Base-by-base conservation (phyloP, 1,140 invertebrate species). In the Caenorhabditis latens region DNA sequence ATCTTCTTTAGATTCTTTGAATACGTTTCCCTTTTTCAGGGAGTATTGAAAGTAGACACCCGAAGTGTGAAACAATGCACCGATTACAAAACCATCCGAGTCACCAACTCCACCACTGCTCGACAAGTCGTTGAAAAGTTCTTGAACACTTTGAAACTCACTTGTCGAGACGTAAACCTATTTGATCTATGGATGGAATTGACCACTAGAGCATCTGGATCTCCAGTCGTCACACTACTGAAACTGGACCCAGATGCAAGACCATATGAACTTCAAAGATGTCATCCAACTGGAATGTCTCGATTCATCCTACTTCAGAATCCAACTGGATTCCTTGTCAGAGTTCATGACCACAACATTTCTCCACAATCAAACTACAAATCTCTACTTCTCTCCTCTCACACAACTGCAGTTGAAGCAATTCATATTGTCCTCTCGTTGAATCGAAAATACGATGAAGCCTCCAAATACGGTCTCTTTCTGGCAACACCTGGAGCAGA, bases 321-420 rank as follows among this genome's bases (percentile, higher is more conserved):
- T 42, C 57, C 84, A 53, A 67, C 82, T 65, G 88, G 88, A 16
- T 84, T 55, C 24, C 83, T 89, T 21, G 88, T 89, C 43, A 40
- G 88, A n/a, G 84, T 89, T 50, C 83, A 83, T 57, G 88, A 89
- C 48, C 87, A 88, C 55, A 84, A 87, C 32, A 89, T 89, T 50
- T 89, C 82, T 57, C 86, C 88, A 14, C 87, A 89, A 87, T 86
- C 84, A 14, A 89, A 89, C 87, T 89, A 89, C 83, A 89, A 89
- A 50, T 89, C 88, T 13, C 71, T 89, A 14, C 53, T 89, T 19
- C 46, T 89, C 11, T 88, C 88, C 6, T 46, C 87, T 9, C 24
- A 88, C 16, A 89, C 88, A 32, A 89, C 83, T 8, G 21, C 13
- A 14, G 13, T 57, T 5, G 88, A 89, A 55, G 84, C 88, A 11